A percentile compares a stretch with the other conserved stretches of the same genome.
Evolutionary conservation across 1,140 invertebrate genomes (phyloP).

Genomic region (Drosophila neocordata): DNA sequence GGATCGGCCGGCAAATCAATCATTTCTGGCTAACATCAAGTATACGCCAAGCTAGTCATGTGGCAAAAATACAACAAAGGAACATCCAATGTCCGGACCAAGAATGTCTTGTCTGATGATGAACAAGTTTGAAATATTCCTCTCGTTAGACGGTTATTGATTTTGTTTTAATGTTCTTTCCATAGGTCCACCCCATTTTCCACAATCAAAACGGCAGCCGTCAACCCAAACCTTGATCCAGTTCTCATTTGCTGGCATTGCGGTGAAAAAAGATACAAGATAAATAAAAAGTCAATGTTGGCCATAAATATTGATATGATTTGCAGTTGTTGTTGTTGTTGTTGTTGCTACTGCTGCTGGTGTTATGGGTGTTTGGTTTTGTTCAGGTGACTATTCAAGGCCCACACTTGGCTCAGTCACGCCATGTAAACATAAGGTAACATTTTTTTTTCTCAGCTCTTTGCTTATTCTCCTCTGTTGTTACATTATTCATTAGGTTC

Average conservation of each 20-base stretch:
- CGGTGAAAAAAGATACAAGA: conserved; percentile 45
- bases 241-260: background rate
- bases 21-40: conserved; percentile 59
- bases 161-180: conserved; percentile 48
- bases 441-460: conserved; percentile 22
- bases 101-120: conserved; percentile 31
- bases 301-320: conserved; percentile 43
- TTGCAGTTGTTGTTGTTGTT: conserved; percentile 7
- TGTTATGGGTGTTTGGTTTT: conserved; percentile 10
- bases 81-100: conserved; percentile 26
- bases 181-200: no score
- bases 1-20: conserved; percentile 58
- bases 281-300: conserved; percentile 49
- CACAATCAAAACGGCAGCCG: background rate
- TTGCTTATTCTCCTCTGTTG: conserved; percentile 4
- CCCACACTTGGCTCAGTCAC: conserved; percentile 16
- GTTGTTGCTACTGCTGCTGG: conserved; percentile 6
- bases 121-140: conserved; percentile 56
- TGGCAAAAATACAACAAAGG: conserved; percentile 28
- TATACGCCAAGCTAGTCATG: conserved; percentile 60
- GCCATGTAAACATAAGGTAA: conserved; percentile 50
- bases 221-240: background rate
- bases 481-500: conserved; percentile 19
- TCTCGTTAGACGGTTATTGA: conserved; percentile 58
- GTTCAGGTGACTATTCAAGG: background rate